These are phyloP conservation scores for Thalassoma bifasciatum DNA, from an alignment of 2,113 vertebrate species.

Conservation along the genomic window DNA sequence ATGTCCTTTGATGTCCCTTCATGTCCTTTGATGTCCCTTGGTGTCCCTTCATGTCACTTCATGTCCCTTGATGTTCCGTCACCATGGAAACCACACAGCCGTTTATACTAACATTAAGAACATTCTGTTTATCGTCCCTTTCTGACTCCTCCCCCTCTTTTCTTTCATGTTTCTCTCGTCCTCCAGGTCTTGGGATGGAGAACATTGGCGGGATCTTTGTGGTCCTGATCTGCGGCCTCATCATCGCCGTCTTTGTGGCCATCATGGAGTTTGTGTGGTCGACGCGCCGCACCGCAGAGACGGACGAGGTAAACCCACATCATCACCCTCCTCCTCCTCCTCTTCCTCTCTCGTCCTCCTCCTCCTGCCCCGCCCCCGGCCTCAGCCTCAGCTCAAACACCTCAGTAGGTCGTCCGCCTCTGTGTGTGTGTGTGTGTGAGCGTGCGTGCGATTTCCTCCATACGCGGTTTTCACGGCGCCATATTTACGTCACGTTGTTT, in stretches of 20 bases:
- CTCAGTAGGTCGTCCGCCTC: conserved; percentile 39
- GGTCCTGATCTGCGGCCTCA: conserved; percentile 92
- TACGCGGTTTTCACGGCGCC: no score
- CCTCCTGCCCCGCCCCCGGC: conserved; percentile 32
- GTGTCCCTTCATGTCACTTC: no score
- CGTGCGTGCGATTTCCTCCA: no score
- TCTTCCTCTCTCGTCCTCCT: conserved; percentile 25
- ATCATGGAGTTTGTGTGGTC: conserved; percentile 95
- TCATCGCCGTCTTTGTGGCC: conserved; percentile 92
- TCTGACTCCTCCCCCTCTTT: no score
- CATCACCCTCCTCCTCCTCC: conserved; percentile 38
- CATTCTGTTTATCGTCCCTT: no score
- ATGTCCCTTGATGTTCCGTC: no score
- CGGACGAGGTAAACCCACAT: conserved; percentile 86
- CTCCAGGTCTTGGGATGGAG: conserved; percentile 89
- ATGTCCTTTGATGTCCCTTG: no score
- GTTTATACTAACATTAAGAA: no score
- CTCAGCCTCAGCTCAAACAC: conserved; percentile 14
- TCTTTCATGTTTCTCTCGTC: conserved; percentile 2
- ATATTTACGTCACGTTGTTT: no score
- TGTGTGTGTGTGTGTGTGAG: conserved; percentile 13
- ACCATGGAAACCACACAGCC: no score
- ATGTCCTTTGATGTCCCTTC: no score
- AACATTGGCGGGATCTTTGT: conserved; percentile 94
- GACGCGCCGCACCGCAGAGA: conserved; percentile 87